A percentile compares a stretch with the other conserved stretches of the same genome.
These are phyloP conservation scores for Tetragnatha versicolor DNA, from an alignment of 1,140 invertebrate genomes.

Conservation along the genomic window DNA sequence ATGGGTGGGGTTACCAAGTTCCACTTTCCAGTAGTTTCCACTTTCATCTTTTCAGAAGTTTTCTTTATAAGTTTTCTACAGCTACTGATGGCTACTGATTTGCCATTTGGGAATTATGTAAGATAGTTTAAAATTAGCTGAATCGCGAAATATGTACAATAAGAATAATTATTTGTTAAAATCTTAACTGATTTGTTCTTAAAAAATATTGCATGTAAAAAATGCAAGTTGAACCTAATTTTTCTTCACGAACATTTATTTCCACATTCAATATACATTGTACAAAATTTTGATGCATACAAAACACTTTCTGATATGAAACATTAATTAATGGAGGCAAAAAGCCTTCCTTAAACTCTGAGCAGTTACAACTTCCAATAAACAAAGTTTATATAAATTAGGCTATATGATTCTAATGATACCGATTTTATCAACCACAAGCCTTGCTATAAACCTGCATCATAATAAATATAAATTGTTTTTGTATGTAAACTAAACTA, in stretches of 20 bases:
- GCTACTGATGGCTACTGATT: no score
- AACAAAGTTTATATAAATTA: constrained; percentile 40
- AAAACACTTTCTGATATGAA: constrained; percentile 50
- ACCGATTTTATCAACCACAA: neutral
- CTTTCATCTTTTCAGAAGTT: no score
- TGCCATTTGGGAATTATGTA: no score
- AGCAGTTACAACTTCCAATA: constrained; percentile 8
- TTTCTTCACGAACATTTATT: constrained; percentile 33
- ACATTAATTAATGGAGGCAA: constrained; percentile 42
- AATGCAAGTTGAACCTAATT: no score
- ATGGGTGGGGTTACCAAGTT: no score
- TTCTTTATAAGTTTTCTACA: no score
- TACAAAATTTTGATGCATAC: constrained; percentile 40
- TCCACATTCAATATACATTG: constrained; percentile 23
- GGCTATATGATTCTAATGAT: neutral
- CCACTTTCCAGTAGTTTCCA: no score
- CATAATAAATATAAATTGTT: neutral
- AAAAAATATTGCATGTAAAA: no score
- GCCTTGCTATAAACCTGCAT: neutral
- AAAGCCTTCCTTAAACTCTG: constrained; percentile 45
- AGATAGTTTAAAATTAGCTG: no score
- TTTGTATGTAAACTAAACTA: neutral
- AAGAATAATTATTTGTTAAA: no score
- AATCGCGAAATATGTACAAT: no score
- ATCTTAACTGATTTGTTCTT: no score